phyloP scores from a whole-genome alignment of 2,113 vertebrate species.

The Turnix velox region DNA sequence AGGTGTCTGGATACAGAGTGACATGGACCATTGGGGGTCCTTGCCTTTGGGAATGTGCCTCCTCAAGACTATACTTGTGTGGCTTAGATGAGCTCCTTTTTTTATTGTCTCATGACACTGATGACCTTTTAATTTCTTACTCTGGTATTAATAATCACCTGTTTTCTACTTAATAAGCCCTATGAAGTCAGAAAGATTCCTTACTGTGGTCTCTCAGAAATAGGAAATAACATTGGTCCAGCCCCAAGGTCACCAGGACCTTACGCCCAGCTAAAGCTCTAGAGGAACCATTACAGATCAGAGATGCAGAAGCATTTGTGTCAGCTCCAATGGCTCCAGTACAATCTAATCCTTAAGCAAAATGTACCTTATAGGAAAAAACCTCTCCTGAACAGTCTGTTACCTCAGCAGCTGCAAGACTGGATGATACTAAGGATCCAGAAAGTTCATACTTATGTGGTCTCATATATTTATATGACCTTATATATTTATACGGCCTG shows the following conservation, averaged over 20 bases:
- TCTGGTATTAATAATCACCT: not conserved
- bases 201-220: not conserved
- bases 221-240: not conserved
- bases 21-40: rapidly evolving
- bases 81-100: not conserved
- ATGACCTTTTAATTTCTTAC: not conserved
- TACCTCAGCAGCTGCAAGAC: not conserved
- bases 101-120: not conserved
- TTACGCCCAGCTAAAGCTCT: not conserved
- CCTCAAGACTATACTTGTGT: not conserved
- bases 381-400: not conserved
- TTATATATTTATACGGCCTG: not conserved
- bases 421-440: not conserved
- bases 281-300: not conserved
- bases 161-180: not conserved
- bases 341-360: not conserved
- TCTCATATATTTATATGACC: not conserved
- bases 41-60: not conserved
- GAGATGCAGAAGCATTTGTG: not conserved
- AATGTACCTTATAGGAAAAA: not conserved
- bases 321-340: not conserved
- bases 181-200: not conserved
- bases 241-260: not conserved
- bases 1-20: too few relatives aligned
- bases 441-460: not conserved